phyloP scores from a whole-genome alignment of 2,113 vertebrate genomes.

The Daphoenositta chrysoptera region DNA sequence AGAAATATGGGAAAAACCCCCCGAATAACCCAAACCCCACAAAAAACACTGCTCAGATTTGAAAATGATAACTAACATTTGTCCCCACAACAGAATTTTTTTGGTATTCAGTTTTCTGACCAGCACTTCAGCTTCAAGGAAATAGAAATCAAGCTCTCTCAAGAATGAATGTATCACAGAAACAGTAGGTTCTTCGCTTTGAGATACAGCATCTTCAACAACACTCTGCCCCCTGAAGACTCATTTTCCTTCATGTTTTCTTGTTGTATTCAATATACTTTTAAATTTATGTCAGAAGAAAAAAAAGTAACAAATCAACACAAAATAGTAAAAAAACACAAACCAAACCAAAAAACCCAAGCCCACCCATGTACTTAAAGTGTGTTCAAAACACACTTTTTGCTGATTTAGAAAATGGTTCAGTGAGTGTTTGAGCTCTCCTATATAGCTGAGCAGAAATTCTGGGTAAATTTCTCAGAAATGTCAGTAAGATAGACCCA shows the following conservation, averaged over 20 bases:
- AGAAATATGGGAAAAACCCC: fast-evolving
- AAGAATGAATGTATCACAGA: neutral
- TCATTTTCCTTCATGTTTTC: neutral
- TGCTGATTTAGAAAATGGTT: neutral
- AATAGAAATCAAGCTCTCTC: neutral
- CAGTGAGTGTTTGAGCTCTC: neutral
- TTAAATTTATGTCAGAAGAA: neutral
- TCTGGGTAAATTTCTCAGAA: neutral
- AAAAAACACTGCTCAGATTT: neutral
- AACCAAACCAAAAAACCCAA: neutral
- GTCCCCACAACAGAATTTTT: neutral
- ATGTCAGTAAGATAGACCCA: neutral
- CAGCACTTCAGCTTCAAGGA: neutral
- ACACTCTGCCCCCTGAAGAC: neutral
- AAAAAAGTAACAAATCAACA: neutral
- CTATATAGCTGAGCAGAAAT: neutral
- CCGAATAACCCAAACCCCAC: neutral
- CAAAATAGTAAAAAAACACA: neutral
- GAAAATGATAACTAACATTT: neutral
- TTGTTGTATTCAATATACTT: neutral
- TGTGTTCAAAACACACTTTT: neutral
- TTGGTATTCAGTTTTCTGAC: neutral
- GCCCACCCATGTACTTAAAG: neutral
- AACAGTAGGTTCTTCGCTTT: neutral
- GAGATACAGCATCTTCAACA: neutral